Conservation (phyloP, 2,888 invertebrate genomes). For the Sipha maydis region DNA sequence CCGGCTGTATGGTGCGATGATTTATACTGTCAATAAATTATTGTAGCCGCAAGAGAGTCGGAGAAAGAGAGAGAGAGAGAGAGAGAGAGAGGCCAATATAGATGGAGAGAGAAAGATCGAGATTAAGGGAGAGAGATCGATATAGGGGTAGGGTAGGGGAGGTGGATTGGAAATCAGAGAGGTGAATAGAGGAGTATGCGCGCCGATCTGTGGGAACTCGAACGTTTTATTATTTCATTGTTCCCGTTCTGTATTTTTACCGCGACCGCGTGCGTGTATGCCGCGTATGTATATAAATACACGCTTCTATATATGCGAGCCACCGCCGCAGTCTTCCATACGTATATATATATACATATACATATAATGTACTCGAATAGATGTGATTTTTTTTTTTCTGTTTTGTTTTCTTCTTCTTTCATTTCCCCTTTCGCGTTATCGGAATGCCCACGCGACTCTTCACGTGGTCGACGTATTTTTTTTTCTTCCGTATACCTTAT, state of each 20-base stretch:
- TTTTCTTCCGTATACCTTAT: not conserved
- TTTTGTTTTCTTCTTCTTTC: not conserved
- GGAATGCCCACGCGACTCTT: slow-evolving; percentile 47
- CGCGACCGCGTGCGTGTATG: not conserved
- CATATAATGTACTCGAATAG: not conserved
- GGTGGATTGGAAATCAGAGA: slow-evolving; percentile 47
- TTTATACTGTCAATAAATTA: slow-evolving; percentile 61
- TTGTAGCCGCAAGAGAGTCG: slow-evolving; percentile 29
- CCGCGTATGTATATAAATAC: not conserved
- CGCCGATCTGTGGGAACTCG: slow-evolving; percentile 59
- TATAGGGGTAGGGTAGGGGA: not conserved
- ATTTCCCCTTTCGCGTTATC: not conserved
- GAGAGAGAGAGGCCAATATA: slow-evolving; percentile 19
- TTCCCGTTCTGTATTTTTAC: slow-evolving; percentile 52
- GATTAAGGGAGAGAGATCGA: slow-evolving; percentile 7
- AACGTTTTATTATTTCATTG: slow-evolving; percentile 62
- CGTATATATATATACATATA: too few relatives aligned
- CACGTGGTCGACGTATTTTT: not conserved
- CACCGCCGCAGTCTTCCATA: not conserved
- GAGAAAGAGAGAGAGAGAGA: slow-evolving; percentile 26
- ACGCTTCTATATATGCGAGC: not conserved
- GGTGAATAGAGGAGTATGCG: not conserved
- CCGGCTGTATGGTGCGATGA: slow-evolving; percentile 35
- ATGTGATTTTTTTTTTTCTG: not conserved
- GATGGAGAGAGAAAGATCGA: not conserved